phyloP scores from a whole-genome alignment of 1,140 invertebrate genomes.

The Eciton burchellii region DNA sequence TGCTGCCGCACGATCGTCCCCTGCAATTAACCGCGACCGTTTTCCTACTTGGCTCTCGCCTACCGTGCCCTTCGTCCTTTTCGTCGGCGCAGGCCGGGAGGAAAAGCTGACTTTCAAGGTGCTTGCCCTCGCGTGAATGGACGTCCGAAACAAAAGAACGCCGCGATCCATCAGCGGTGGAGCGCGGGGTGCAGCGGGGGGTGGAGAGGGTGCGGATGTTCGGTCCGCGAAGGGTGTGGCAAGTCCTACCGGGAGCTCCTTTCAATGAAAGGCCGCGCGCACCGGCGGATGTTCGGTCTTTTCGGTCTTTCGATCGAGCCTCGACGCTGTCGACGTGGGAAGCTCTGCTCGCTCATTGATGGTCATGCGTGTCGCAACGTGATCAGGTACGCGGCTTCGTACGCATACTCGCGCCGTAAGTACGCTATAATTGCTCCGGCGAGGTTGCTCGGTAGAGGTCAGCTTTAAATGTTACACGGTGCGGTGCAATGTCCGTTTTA shows the following conservation, averaged over 20 bases:
- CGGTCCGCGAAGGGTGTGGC: constrained; percentile 46
- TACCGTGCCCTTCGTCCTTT: constrained; percentile 19
- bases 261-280: constrained; percentile 44
- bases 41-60: constrained; percentile 21
- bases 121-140: constrained; percentile 52
- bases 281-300: constrained; percentile 27
- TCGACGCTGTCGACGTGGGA: constrained; percentile 3
- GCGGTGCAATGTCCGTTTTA: background rate
- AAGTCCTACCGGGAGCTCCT: constrained; percentile 27
- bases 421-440: background rate
- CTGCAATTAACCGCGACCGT: constrained; percentile 45
- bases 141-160: constrained; percentile 60
- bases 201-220: background rate
- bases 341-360: constrained; percentile 9
- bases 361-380: background rate
- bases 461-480: background rate
- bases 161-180: constrained; percentile 53
- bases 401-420: background rate
- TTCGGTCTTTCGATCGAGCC: constrained; percentile 23
- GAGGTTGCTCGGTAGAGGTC: background rate
- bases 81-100: background rate
- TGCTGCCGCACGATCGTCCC: constrained; percentile 36
- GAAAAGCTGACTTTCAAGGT: constrained; percentile 51
- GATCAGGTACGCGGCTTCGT: background rate
- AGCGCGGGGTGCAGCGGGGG: no score